Evolutionary conservation across 1,140 invertebrate species (phyloP), one percentile per base, ranked within the genome.

Genomic region (Pararge aegeria): DNA sequence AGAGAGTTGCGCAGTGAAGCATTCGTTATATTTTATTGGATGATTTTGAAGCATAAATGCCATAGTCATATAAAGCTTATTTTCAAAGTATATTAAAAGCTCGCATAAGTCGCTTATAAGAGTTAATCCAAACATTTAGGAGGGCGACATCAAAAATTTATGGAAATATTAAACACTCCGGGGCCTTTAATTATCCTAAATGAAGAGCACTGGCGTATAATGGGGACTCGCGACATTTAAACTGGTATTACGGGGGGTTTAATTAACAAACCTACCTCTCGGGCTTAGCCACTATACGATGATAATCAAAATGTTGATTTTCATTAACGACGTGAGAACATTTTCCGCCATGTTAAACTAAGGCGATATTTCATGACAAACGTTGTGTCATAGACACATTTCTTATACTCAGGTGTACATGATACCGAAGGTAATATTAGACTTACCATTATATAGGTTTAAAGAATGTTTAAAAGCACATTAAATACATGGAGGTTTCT

Each of bases 111-210:
- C 42, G 24, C 19, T 37, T 51, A 40, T 61, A 61, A 61, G 55
- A 54, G 38, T 40, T 55, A 61, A 61, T 61, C 44, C 44, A 16
- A 46, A 44, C 42, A 48, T 54, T 60, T n/a, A 48, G 51, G 58
- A 48, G 52, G 15, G 51, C 15, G 29, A 60, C 30, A 54, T 60
- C 51, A 60, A 60, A 54, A 56, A 62, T 62, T 52, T 62, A 63
- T 40, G 50, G 50, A 53, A 63, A 53, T 38, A 57, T 57, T 53
- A 56, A 63, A 29, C 49, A 49, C 49, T 42, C 38, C n/a, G 24
- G 15, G 20, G 29, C 5, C 19, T 40, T 48, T 63, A 53, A 57
- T 56, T 52, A 63, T 46, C 21, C 15, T 29, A 27, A 63, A 44
- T 48, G 46, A 29, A 56, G 54, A 52, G 38, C 19, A 57, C 49